These are phyloP conservation scores for Aphyosemion australe DNA, from an alignment of 2,113 vertebrate species.

Conservation along the genomic window DNA sequence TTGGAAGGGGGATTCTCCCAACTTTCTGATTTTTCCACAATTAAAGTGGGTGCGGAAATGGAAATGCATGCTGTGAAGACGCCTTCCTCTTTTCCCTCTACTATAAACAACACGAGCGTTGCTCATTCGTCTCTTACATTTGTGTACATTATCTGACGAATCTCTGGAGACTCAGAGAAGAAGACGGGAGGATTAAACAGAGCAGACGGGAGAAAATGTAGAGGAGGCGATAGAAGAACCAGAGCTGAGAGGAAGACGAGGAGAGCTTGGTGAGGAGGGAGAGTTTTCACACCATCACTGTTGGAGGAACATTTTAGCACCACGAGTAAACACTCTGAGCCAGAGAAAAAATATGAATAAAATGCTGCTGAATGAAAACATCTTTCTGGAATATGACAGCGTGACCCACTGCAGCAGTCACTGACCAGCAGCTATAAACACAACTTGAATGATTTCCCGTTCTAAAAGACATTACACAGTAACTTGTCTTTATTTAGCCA, in stretches of 20 bases:
- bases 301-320: conserved; percentile 57
- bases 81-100: conserved; percentile 16
- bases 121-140: conserved; percentile 52
- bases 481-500: conserved; percentile 10
- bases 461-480: background rate
- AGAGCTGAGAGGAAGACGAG: conserved; percentile 25
- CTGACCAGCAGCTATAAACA: conserved; percentile 42
- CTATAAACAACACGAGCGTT: conserved; percentile 57
- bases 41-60: conserved; percentile 60
- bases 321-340: conserved; percentile 31
- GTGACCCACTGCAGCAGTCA: conserved; percentile 21
- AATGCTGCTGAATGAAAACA: conserved; percentile 30
- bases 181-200: conserved; percentile 43
- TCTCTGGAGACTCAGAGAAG: conserved; percentile 48
- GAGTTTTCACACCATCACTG: conserved; percentile 57
- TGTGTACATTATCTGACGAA: conserved; percentile 67
- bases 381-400: conserved; percentile 22
- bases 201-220: conserved; percentile 45
- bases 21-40: conserved; percentile 68
- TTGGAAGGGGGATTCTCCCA: conserved; percentile 44
- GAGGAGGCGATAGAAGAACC: conserved; percentile 10
- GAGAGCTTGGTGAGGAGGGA: conserved; percentile 7
- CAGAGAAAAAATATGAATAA: conserved; percentile 6
- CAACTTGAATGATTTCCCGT: conserved; percentile 13
- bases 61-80: conserved; percentile 55